Percentiles rank a stretch among this genome's conserved stretches.
phyloP scores from a whole-genome alignment of 2,888 invertebrate genomes.

The Drosophila mettleri region DNA sequence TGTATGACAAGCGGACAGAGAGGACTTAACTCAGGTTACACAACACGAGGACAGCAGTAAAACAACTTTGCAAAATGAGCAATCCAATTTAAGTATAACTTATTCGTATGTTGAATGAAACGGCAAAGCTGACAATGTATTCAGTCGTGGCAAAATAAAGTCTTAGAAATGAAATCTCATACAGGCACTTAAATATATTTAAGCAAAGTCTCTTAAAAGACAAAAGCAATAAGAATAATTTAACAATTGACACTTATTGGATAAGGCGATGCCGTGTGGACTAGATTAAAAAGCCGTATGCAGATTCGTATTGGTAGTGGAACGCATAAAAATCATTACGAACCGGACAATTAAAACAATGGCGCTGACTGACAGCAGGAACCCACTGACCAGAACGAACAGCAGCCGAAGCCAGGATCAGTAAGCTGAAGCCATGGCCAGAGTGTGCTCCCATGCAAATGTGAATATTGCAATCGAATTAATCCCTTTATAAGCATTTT shows the following conservation, averaged over 20 bases:
- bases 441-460: conserved; percentile 30
- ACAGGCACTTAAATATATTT: background rate
- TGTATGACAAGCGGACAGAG: background rate
- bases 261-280: conserved; percentile 17
- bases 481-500: conserved; percentile 80
- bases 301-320: conserved; percentile 20
- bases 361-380: conserved; percentile 41
- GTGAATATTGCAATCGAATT: conserved; percentile 77
- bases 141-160: no score
- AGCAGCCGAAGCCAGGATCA: conserved; percentile 1
- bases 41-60: background rate
- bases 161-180: background rate
- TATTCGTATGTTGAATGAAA: no score
- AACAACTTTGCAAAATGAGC: background rate
- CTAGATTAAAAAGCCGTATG: conserved; percentile 50
- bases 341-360: conserved; percentile 67
- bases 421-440: conserved; percentile 2
- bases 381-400: conserved; percentile 16
- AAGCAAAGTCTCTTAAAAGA: background rate
- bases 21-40: background rate
- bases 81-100: background rate
- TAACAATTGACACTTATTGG: conserved; percentile 6
- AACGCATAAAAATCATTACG: conserved; percentile 56
- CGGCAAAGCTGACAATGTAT: no score
- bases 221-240: background rate